Percentiles rank a stretch among this genome's conserved stretches.
Conservation (phyloP, 2,113 vertebrate species). For the Gymnocephalus cernua region DNA sequence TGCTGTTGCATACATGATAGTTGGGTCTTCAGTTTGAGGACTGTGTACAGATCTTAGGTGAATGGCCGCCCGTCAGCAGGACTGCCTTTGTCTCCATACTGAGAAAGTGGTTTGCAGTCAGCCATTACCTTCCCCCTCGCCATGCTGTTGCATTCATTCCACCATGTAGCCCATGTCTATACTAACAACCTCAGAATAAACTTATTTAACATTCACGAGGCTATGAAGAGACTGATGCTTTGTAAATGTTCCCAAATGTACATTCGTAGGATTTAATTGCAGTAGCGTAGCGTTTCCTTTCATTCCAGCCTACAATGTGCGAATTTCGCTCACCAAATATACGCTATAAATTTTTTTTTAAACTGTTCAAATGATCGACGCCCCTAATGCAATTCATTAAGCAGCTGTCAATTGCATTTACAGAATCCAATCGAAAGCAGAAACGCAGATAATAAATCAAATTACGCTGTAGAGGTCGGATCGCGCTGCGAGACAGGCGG, state of each 20-base stretch:
- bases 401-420: conserved; percentile 39
- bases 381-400: conserved; percentile 48
- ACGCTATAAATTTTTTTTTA: neutral
- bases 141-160: conserved; percentile 61
- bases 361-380: conserved; percentile 39
- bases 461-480: conserved; percentile 35
- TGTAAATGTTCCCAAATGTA: conserved; percentile 11
- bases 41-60: conserved; percentile 68
- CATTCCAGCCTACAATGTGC: conserved; percentile 8
- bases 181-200: conserved; percentile 34
- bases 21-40: conserved; percentile 29
- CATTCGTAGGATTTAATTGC: neutral
- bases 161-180: conserved; percentile 16
- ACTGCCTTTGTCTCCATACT: conserved; percentile 85
- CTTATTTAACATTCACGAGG: neutral
- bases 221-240: neutral
- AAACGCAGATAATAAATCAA: conserved; percentile 53
- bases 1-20: conserved; percentile 18
- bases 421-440: conserved; percentile 23
- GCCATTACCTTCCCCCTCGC: conserved; percentile 82
- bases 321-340: conserved; percentile 4
- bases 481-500: conserved; percentile 51
- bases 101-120: conserved; percentile 79
- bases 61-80: conserved; percentile 79
- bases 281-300: conserved; percentile 3